A percentile compares a stretch with the other conserved stretches of the same genome.
Evolutionary conservation across 1,140 invertebrate genomes (phyloP).

Genomic region (Lepidostoma basale): DNA sequence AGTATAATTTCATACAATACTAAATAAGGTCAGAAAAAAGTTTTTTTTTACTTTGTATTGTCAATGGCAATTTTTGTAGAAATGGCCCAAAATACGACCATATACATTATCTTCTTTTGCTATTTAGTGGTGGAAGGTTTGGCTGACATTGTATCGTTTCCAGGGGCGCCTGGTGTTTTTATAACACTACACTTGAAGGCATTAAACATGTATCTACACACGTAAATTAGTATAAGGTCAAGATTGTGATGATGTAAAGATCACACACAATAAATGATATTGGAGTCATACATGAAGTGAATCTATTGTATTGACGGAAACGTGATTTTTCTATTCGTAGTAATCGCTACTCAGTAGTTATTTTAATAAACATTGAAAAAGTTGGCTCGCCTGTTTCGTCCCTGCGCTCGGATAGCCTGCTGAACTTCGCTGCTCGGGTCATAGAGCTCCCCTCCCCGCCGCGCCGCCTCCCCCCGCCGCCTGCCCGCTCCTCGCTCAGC

Average conservation of each 20-base stretch:
- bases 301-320: neutral
- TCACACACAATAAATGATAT: neutral
- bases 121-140: no score
- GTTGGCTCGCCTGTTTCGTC: neutral
- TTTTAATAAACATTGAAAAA: neutral
- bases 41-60: no score
- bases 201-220: no score
- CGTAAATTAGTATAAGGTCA: no score
- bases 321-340: neutral
- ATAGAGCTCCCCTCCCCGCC: neutral
- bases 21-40: no score
- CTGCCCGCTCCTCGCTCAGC: neutral
- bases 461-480: neutral
- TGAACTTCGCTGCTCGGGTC: constrained; percentile 18
- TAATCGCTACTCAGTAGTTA: neutral
- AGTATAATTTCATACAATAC: no score
- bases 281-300: neutral
- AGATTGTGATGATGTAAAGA: neutral
- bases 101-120: no score
- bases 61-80: no score
- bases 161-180: no score
- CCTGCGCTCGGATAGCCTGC: constrained; percentile 18
- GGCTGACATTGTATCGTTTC: no score
- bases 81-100: no score
- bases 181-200: no score